Conservation (phyloP, 2,888 invertebrate genomes). For the Luperina nickerlii region DNA sequence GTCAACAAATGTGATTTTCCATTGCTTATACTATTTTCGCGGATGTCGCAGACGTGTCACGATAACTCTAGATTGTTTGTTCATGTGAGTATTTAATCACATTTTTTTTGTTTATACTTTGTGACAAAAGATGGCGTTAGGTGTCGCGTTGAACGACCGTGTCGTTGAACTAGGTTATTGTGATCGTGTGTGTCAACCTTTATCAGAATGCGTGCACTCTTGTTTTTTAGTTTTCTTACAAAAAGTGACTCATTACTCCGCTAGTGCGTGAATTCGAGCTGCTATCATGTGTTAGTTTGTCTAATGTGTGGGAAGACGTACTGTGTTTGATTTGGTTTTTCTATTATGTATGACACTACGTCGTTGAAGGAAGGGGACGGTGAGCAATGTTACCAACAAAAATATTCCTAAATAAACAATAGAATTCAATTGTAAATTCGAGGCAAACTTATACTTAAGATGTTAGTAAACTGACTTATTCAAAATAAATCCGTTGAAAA, state of each 20-base stretch:
- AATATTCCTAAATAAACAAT: not conserved
- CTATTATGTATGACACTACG: not conserved
- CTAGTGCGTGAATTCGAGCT: conserved; percentile 22
- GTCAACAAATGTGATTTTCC: conserved; percentile 79
- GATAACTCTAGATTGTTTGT: conserved; percentile 72
- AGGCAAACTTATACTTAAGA: too few relatives aligned
- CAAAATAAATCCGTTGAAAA: not conserved
- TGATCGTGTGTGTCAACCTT: conserved; percentile 75
- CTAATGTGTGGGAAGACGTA: conserved; percentile 3
- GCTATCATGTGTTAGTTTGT: not conserved
- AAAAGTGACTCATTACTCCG: conserved; percentile 47
- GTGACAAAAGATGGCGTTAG: conserved; percentile 86
- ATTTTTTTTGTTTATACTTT: conserved; percentile 71
- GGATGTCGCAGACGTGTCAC: conserved; percentile 73
- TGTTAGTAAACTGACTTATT: not conserved
- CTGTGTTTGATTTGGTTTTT: conserved; percentile 12
- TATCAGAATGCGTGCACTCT: conserved; percentile 72
- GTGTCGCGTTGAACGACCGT: conserved; percentile 73
- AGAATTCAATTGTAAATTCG: not conserved
- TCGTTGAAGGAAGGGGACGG: conserved; percentile 18
- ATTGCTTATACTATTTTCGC: conserved; percentile 75
- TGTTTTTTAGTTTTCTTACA: conserved; percentile 68
- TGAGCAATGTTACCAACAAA: conserved; percentile 28
- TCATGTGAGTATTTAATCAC: conserved; percentile 82
- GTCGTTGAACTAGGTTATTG: conserved; percentile 84